Conservation (phyloP, 2,888 invertebrate genomes). For the Bhutanitis thaidina region DNA sequence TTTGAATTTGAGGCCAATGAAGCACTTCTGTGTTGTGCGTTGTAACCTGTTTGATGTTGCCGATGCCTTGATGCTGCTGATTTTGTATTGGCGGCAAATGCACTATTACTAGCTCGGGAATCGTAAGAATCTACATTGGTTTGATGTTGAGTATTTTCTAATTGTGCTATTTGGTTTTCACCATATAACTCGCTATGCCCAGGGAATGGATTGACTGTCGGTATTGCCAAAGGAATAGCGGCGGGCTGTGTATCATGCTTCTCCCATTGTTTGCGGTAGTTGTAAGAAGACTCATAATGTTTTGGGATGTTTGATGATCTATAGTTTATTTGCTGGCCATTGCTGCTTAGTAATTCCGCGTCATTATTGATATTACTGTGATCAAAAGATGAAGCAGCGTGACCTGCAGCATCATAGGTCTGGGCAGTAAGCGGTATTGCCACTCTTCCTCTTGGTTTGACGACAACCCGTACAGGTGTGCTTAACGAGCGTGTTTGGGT, state of each 20-base stretch:
- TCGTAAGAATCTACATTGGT: constrained; percentile 35
- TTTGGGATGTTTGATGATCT: constrained; percentile 41
- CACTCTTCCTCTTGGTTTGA: constrained; percentile 56
- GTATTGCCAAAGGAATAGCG: constrained; percentile 31
- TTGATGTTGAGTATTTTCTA: constrained; percentile 30
- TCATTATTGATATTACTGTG: constrained; percentile 49
- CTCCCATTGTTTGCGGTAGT: constrained; percentile 69
- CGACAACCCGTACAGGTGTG: constrained; percentile 50
- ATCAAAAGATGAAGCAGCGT: constrained; percentile 27
- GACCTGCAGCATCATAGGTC: constrained; percentile 27
- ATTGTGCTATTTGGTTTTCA: constrained; percentile 36
- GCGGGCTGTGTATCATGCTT: constrained; percentile 54
- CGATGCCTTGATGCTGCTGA: constrained; percentile 42
- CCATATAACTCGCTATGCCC: constrained; percentile 55
- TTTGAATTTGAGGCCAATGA: constrained; percentile 25
- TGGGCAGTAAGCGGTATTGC: constrained; percentile 50
- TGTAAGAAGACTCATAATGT: constrained; percentile 64
- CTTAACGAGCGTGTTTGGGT: constrained; percentile 38
- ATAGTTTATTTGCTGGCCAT: constrained; percentile 30
- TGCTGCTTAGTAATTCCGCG: constrained; percentile 42
- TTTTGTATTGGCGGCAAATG: constrained; percentile 40
- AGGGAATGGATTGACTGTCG: constrained; percentile 44
- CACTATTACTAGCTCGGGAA: constrained; percentile 31
- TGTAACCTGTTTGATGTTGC: constrained; percentile 38
- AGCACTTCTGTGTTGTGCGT: constrained; percentile 32